A percentile compares a stretch with the other conserved stretches of the same genome.
These are phyloP conservation scores for Plutella xylostella DNA, from an alignment of 2,888 invertebrate species.

Conservation along the genomic window DNA sequence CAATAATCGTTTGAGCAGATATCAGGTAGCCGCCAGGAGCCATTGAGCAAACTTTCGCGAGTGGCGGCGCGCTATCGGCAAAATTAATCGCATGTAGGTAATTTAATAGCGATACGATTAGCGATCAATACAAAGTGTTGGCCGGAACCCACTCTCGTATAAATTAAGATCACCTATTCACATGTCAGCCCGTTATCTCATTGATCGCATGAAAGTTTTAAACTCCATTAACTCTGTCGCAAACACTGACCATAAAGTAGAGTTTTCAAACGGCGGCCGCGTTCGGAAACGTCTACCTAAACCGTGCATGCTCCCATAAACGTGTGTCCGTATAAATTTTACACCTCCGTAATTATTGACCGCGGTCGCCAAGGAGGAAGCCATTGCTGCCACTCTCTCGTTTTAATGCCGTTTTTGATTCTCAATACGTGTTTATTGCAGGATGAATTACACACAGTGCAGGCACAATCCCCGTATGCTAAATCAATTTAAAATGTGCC, in stretches of 20 bases:
- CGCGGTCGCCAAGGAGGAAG: slow-evolving; percentile 31
- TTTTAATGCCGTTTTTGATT: slow-evolving; percentile 48
- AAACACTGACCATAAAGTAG: slow-evolving; percentile 49
- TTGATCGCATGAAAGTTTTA: slow-evolving; percentile 49
- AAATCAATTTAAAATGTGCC: too few relatives aligned
- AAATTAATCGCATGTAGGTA: slow-evolving; percentile 6
- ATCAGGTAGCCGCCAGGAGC: too few relatives aligned
- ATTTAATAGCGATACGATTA: slow-evolving; percentile 52
- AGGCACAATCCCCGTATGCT: too few relatives aligned
- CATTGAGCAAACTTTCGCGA: slow-evolving; percentile 3
- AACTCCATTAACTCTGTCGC: slow-evolving; percentile 54
- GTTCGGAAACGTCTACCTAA: slow-evolving; percentile 16
- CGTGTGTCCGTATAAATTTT: slow-evolving; percentile 52
- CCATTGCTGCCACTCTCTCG: slow-evolving; percentile 42
- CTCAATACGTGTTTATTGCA: slow-evolving; percentile 41
- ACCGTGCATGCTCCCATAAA: slow-evolving; percentile 32
- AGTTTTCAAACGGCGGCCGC: slow-evolving; percentile 33
- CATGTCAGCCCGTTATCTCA: slow-evolving; percentile 53
- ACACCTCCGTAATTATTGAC: slow-evolving; percentile 48
- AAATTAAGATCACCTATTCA: slow-evolving; percentile 67
- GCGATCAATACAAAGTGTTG: slow-evolving; percentile 46
- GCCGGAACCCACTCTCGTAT: slow-evolving; percentile 39
- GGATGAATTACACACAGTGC: slow-evolving; percentile 19
- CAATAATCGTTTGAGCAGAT: too few relatives aligned
- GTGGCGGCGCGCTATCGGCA: background rate